Base-by-base conservation (phyloP, 2,113 vertebrate species). In the Halcyon senegalensis region DNA sequence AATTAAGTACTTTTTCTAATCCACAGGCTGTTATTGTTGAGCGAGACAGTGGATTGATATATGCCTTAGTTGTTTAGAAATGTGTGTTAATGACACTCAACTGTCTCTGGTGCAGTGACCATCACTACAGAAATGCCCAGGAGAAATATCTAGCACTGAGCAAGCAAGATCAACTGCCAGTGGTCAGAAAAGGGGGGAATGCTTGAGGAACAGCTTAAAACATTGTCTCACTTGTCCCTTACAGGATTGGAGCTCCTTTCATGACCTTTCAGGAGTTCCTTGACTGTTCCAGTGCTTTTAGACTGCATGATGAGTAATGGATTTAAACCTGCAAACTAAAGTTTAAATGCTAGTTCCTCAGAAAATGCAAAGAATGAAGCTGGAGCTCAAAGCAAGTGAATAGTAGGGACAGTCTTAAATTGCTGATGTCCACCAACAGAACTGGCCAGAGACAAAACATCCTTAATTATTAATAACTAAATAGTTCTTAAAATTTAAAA, bases 1-100 rank as follows among this genome's bases (percentile, higher is more conserved):
- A 83, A 84, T n/a, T 33, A 76, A 80, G 51, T 59, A 46, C 43
- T 67, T 31, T 91, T 87, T 62, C 74, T 84, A 60, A 58, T 75
- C 41, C 18, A 20, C 3, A 30, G 55, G 13, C 46, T 84, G 39
- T 84, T 94, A 41, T 41, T 84, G 10, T 67, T 10, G 1, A 78
- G 21, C 5, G 16, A 69, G 28, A 10, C 41, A 68, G 28, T 27
- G 35, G 56, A 90, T 95, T 10, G 3, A 90, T 90, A 63, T 1
- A 4, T 25, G 31, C 31, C 44, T 67, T 74, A 67, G n/a, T 24
- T 72, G 55, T 84, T 90, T 90, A 51, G 31, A 83, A 41, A 85
- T 72, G 67, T 79, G 2, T 76, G 55, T 78, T 90, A 88, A 64
- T 76, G 67, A 41, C 10, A 28, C 14, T 79, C 24, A 56, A 4